Evolutionary conservation across 1,140 invertebrate genomes (phyloP), one percentile per base, ranked within the genome.

Genomic region (Gryllus bimaculatus): DNA sequence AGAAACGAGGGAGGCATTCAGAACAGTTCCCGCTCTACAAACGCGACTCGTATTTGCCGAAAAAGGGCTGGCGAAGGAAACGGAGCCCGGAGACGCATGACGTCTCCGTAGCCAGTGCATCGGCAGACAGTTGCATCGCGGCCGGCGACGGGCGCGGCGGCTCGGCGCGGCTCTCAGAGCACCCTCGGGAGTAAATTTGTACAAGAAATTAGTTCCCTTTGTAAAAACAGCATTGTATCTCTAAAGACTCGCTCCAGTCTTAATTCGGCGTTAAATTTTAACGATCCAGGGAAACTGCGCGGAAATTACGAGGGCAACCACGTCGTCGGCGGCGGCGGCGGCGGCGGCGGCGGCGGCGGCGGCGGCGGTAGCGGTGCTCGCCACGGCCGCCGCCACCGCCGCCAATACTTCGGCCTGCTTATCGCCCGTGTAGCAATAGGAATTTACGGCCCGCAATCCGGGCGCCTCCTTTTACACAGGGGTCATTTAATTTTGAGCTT

Each of bases 261-360:
- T 66, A 66, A 66, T 66, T 66, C 54, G 54, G 54, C 54, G 54
- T 66, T 66, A 66, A 66, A 66, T 66, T 66, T 66, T 66, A 66
- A 66, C 54, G 54, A 66, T 66, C 54, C 54, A 66, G 54, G 54
- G 54, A 66, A 66, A 66, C 54, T 66, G 54, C 54, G 54, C 54
- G 54, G 54, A 66, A 66, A 66, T 66, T 66, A 66, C 54, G 54
- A 66, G 54, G 54, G 54, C 18, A 7, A 18, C 54, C 10, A 18
- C 26, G 54, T 10, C 10, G 1, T 0, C 18, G 54, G 18, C 54
- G 54, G 18, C 18, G 49, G 49, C 49, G 49, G 49, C 49, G 8
- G 8, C 15, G 49, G 49, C 49, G 49, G 49, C 49, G 49, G 54
- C 54, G 54, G 54, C 54, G 54, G 10, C 18, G 54, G 18, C 54